Percentiles rank a stretch among this genome's conserved stretches.
phyloP scores from a whole-genome alignment of 2,888 invertebrate species.

The Melanostoma mellinum region DNA sequence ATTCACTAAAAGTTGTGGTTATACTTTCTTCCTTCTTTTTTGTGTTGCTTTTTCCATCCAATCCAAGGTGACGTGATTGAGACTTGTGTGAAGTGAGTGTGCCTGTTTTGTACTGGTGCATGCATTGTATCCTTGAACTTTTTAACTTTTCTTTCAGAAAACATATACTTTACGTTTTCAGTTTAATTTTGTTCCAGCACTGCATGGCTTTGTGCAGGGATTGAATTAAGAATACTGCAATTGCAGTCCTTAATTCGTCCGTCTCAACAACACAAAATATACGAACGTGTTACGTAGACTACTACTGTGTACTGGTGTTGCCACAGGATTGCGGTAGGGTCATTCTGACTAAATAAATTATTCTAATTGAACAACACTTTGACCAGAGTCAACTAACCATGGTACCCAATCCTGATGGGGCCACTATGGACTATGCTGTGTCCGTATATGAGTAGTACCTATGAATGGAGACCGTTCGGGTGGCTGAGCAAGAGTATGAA shows the following conservation, averaged over 20 bases:
- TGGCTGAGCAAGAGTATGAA: conserved; percentile 40
- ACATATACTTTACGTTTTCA: conserved; percentile 5
- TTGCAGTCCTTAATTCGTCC: conserved; percentile 50
- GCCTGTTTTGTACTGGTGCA: not conserved
- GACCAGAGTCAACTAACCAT: conserved; percentile 68
- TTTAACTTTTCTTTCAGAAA: conserved; percentile 29
- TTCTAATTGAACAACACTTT: conserved; percentile 72
- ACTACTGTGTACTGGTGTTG: not conserved
- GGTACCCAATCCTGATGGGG: conserved; percentile 27
- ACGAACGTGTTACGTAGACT: not conserved
- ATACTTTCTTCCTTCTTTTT: conserved; percentile 1
- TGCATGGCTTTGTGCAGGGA: conserved; percentile 43
- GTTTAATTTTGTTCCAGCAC: conserved; percentile 33
- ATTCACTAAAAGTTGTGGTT: conserved; percentile 51
- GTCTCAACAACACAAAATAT: conserved; percentile 21
- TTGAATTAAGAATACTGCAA: conserved; percentile 59
- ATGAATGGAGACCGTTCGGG: conserved; percentile 38
- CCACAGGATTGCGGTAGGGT: conserved; percentile 60
- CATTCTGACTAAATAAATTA: conserved; percentile 69
- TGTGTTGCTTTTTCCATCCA: not conserved
- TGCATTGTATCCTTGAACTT: conserved; percentile 59
- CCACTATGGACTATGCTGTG: conserved; percentile 9
- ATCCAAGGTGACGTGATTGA: conserved; percentile 54
- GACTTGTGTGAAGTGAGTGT: conserved; percentile 1
- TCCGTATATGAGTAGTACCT: conserved; percentile 11